Percentiles rank a stretch among this genome's conserved stretches.
Evolutionary conservation across 2,113 vertebrate species (phyloP).

Genomic region (Oxyura jamaicensis): DNA sequence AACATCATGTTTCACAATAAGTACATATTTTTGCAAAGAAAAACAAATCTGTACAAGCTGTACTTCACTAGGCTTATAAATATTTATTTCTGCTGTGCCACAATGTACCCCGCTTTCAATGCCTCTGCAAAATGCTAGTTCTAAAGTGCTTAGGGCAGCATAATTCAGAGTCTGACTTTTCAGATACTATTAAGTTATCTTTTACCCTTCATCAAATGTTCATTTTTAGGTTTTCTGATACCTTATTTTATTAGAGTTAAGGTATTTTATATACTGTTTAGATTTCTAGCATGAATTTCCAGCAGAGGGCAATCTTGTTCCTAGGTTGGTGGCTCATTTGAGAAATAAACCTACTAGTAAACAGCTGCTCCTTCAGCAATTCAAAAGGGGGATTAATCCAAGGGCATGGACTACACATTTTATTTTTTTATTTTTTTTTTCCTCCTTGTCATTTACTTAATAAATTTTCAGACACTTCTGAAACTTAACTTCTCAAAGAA

Average conservation of each 20-base stretch:
- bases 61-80: background rate
- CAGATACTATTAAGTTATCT: background rate
- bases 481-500: background rate
- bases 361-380: background rate
- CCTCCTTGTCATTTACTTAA: background rate
- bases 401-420: background rate
- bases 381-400: background rate
- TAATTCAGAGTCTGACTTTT: background rate
- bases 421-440: too few species aligned
- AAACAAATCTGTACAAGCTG: background rate
- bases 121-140: background rate
- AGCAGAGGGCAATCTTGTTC: conserved; percentile 67
- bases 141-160: background rate
- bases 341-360: background rate
- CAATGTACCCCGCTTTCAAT: background rate
- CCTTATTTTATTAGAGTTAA: background rate
- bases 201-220: background rate
- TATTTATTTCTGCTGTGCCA: background rate
- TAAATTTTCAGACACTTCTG: background rate
- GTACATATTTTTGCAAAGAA: background rate
- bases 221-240: background rate
- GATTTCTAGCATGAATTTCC: background rate
- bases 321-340: background rate
- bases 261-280: background rate
- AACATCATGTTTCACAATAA: background rate